phyloP scores from a whole-genome alignment of 2,113 vertebrate species.

The Zosterops lateralis region DNA sequence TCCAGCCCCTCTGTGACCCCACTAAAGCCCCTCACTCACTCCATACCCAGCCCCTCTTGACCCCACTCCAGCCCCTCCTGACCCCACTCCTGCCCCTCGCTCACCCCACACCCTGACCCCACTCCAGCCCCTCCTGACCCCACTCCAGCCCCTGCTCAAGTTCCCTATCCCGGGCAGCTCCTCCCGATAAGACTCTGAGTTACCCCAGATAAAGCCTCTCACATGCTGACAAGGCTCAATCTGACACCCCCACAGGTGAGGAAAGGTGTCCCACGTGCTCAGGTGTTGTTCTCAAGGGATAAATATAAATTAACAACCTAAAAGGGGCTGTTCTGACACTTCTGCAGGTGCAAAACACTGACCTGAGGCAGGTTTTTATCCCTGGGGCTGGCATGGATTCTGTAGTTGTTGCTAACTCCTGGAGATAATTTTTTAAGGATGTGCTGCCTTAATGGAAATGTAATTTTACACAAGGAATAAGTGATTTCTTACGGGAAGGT shows the following conservation, averaged over 20 bases:
- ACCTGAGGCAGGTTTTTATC: rapidly evolving
- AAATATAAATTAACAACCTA: rapidly evolving
- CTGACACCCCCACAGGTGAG: neutral
- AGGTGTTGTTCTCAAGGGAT: neutral
- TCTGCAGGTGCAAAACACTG: rapidly evolving
- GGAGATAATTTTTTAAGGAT: neutral
- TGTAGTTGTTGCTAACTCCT: neutral
- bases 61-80: neutral
- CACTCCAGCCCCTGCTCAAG: neutral
- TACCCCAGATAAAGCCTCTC: neutral
- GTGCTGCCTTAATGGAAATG: neutral
- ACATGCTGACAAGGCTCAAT: rapidly evolving
- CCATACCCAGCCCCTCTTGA: too few species aligned
- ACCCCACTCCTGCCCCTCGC: rapidly evolving
- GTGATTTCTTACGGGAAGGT: neutral
- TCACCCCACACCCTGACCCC: neutral
- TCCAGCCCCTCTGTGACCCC: neutral
- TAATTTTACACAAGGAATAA: neutral
- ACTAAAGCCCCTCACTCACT: too few species aligned
- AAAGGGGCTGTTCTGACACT: neutral
- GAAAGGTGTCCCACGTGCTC: neutral
- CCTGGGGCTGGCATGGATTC: neutral
- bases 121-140: neutral
- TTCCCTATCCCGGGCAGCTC: neutral
- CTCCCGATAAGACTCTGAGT: rapidly evolving